phyloP scores from a whole-genome alignment of 2,797 vertebrate species.

The Tympanoctomys barrerae region DNA sequence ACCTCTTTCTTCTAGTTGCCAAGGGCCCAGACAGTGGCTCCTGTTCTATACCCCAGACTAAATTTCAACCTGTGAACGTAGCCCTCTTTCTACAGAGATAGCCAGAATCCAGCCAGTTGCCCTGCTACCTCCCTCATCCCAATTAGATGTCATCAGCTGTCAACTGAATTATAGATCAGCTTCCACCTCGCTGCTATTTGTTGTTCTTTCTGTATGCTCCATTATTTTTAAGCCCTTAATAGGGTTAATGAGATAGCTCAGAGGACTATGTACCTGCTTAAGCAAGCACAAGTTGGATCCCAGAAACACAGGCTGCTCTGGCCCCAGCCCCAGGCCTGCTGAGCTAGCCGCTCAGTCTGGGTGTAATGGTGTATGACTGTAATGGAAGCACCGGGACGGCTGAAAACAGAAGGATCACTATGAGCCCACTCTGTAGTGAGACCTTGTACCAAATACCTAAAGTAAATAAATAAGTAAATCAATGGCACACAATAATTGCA shows the following conservation, averaged over 20 bases:
- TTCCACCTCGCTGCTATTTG: not conserved
- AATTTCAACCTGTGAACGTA: not conserved
- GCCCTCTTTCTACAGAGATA: not conserved
- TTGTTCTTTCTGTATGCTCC: not conserved
- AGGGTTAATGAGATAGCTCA: too few relatives aligned
- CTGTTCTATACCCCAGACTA: not conserved
- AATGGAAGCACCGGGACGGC: too few relatives aligned
- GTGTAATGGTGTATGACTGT: too few relatives aligned
- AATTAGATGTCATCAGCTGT: not conserved
- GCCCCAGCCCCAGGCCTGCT: too few relatives aligned
- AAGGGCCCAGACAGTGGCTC: not conserved
- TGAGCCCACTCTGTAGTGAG: too few relatives aligned
- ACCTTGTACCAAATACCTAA: too few relatives aligned
- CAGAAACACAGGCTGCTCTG: too few relatives aligned
- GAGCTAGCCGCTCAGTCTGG: too few relatives aligned
- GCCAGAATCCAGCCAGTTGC: not conserved
- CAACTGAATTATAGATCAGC: not conserved
- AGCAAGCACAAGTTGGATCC: too few relatives aligned
- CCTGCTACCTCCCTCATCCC: not conserved
- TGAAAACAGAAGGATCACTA: too few relatives aligned
- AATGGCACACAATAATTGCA: not conserved
- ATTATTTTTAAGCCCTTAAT: not conserved
- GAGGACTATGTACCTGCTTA: too few relatives aligned
- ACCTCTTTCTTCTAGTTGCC: not conserved
- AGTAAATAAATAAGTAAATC: too few relatives aligned